phyloP scores from a whole-genome alignment of 2,113 vertebrate species.

The Melospiza melodia region DNA sequence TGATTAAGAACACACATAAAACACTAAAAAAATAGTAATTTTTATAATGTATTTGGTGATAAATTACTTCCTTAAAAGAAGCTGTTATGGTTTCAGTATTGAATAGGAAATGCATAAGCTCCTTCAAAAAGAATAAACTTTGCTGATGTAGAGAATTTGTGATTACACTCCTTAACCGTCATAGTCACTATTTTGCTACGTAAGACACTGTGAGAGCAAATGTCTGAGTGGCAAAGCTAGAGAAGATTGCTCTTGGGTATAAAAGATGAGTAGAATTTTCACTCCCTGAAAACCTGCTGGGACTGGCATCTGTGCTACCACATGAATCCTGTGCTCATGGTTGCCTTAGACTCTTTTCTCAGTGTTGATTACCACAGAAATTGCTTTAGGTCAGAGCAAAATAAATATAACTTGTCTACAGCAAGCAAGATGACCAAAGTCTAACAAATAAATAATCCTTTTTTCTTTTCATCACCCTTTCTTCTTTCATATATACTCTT shows the following conservation, averaged over 20 bases:
- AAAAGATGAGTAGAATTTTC: slow-evolving; percentile 18
- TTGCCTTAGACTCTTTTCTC: not conserved
- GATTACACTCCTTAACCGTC: not conserved
- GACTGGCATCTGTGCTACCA: not conserved
- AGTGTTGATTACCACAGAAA: not conserved
- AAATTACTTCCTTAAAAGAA: not conserved
- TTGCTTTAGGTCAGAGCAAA: not conserved
- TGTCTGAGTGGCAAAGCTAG: not conserved
- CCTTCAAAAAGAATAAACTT: not conserved
- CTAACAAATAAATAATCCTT: not conserved
- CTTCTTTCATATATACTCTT: not conserved
- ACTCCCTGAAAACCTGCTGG: not conserved
- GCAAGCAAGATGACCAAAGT: not conserved
- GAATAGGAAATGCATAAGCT: not conserved
- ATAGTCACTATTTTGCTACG: not conserved
- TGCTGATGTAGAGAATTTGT: not conserved
- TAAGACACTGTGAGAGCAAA: not conserved
- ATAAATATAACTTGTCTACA: not conserved
- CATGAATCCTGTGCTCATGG: not conserved
- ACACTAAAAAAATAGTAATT: not conserved
- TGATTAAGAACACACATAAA: not conserved
- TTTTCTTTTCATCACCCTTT: not conserved
- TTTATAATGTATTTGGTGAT: not conserved
- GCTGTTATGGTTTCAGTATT: not conserved
- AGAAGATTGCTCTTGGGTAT: not conserved